Evolutionary conservation across 1,140 invertebrate genomes (phyloP).

Genomic region (Bombyx mandarina): DNA sequence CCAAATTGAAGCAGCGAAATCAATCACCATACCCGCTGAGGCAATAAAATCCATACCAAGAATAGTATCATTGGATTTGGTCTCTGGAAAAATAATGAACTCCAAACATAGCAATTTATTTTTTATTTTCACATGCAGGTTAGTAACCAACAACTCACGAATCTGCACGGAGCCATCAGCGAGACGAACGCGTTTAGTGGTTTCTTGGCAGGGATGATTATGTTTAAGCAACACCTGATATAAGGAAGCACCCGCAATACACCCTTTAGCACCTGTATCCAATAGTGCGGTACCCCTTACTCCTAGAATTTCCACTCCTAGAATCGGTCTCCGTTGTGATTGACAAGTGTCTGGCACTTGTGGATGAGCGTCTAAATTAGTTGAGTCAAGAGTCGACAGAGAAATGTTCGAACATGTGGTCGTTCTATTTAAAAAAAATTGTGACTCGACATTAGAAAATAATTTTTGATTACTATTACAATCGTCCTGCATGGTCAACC

Average conservation of each 20-base stretch:
- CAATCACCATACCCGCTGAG: constrained; percentile 5
- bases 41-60: constrained; percentile 10
- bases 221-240: background rate
- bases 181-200: background rate
- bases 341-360: too few relatives aligned
- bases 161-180: constrained; percentile 1
- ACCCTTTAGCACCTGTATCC: constrained; percentile 4
- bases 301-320: constrained; percentile 2
- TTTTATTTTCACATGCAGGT: constrained; percentile 1
- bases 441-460: too few relatives aligned
- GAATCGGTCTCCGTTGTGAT: background rate
- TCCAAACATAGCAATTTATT: background rate
- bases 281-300: constrained; percentile 4
- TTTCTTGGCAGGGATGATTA: background rate
- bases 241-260: constrained; percentile 5
- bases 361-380: too few relatives aligned
- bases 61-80: constrained; percentile 8
- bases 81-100: constrained; percentile 7
- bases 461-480: too few relatives aligned
- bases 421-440: too few relatives aligned
- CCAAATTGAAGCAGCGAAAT: constrained; percentile 8
- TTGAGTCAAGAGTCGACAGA: too few relatives aligned
- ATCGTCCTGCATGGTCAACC: too few relatives aligned
- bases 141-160: background rate
- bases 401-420: too few relatives aligned